Evolutionary conservation across 2,113 vertebrate genomes (phyloP), one percentile per base, ranked within the genome.

Genomic region (Sminthopsis crassicaudata): DNA sequence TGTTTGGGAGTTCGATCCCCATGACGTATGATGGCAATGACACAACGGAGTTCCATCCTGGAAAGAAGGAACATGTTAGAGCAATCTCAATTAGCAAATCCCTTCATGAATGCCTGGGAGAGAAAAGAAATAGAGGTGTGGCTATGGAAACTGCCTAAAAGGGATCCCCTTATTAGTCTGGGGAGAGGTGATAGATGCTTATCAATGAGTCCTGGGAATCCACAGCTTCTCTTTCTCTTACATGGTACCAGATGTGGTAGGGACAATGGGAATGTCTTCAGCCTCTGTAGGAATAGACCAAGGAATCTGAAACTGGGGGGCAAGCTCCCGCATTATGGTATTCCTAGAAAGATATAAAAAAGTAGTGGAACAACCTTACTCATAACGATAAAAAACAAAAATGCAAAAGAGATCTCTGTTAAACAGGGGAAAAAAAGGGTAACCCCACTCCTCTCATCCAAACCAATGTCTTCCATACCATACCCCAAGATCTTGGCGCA

Each of bases 221-320:
- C 52, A 52, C 27, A 93, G 42, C 57, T 8, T 92, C 96, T 84
- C 95, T 92, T 24, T 93, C 92, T 98, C 99, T 99, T 97, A 99
- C 99, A 99, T 99, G 92, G 99, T 99, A 95, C 99, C 99, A n/a
- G 99, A 99, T 7, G 99, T 99, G 19, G 99, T 99, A 96, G 99
- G 99, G 95, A 99, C 99, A 48, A 99, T 99, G 91, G 99, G 99
- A 97, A 99, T 99, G 97, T 99, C 99, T 98, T 99, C 99, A 5
- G 99, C 99, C 96, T 99, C 99, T 0, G 99, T 99, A 46, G 99
- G 99, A 96, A 99, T 99, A 88, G 99, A 99, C 99, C 99, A 99
- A 0, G 99, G 99, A 92, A 99, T 99, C 96, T 99, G 99, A 97
- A 99, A 99, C 98, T 99, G 99, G 22, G 99, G 99, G 91, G 99